phyloP scores from a whole-genome alignment of 2,888 invertebrate genomes.

The Noctua janthe region DNA sequence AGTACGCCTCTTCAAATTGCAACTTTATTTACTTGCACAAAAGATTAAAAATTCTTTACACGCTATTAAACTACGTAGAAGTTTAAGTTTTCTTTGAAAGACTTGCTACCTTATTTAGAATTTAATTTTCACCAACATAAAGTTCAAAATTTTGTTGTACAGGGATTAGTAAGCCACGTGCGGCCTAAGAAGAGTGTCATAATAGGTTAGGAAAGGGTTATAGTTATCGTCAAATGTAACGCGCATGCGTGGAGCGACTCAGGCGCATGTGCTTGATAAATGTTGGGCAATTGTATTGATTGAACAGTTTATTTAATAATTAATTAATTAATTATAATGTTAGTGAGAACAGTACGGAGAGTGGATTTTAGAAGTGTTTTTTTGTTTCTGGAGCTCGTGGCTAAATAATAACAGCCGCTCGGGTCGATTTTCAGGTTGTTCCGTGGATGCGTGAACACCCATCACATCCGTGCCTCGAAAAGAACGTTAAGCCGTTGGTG shows the following conservation, averaged over 20 bases:
- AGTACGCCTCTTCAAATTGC: background rate
- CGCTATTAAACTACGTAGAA: conserved; percentile 18
- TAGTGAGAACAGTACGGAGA: background rate
- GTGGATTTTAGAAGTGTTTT: background rate
- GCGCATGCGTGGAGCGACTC: conserved; percentile 31
- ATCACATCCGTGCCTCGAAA: no score
- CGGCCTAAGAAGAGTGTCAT: conserved; percentile 51
- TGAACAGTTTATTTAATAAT: conserved; percentile 11
- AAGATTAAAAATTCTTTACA: conserved; percentile 26
- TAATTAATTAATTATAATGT: background rate
- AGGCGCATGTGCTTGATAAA: conserved; percentile 36
- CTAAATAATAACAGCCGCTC: background rate
- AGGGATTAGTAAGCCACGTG: conserved; percentile 37
- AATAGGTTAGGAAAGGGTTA: conserved; percentile 62
- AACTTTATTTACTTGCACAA: accelerated
- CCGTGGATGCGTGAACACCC: no score
- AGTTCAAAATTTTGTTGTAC: conserved; percentile 4
- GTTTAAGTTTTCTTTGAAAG: conserved; percentile 16
- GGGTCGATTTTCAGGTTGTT: background rate
- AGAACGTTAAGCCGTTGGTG: background rate
- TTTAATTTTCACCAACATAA: accelerated
- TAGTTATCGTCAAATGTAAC: conserved; percentile 41
- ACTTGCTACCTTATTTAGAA: background rate
- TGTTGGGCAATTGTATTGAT: conserved; percentile 31
- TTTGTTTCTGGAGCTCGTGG: background rate